Evolutionary conservation across 2,888 invertebrate species (phyloP), one percentile per base, ranked within the genome.

Genomic region (Eubasilissa splendida): DNA sequence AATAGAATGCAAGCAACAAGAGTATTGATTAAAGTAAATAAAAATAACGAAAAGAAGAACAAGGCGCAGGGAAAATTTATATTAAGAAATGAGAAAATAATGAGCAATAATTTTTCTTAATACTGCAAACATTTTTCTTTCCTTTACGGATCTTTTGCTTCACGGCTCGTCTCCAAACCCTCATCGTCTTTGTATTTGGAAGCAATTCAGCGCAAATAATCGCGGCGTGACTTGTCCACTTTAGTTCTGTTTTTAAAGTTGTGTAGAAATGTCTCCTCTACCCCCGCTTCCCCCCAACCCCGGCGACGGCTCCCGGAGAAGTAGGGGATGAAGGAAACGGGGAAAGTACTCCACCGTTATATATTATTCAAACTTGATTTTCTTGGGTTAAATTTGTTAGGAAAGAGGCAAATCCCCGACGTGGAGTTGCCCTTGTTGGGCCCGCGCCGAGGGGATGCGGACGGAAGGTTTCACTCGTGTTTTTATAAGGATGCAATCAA

Each of bases 351-450:
- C 74, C 79, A 66, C 74, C 81, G 80, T 82, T 82, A 83, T 83
- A 83, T 83, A 83, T 83, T 83, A 83, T 83, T 82, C 83, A 83
- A 82, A 83, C 79, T 82, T 83, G 83, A 83, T 83, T 83, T 83
- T 83, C 83, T 82, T 68, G 82, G 82, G 82, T 82, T 83, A 83
- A 83, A 83, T 83, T 83, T 82, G 83, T 83, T 83, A 82, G 79
- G 82, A 80, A 79, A 80, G 78, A 75, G 79, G 83, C 76, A 82
- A 83, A 80, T 82, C 83, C 83, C 83, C 79, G 76, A 80, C 76
- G 81, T 83, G 79, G 79, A 80, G 77, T 80, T 79, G 71, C 74
- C 76, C 71, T 77, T 75, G 58, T 76, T 70, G 75, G 58, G 66
- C 78, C 76, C 73, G 42, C 82, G 68, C 80, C 75, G 75, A 65